phyloP scores from a whole-genome alignment of 2,888 invertebrate genomes.

The Anthoptus insignis region DNA sequence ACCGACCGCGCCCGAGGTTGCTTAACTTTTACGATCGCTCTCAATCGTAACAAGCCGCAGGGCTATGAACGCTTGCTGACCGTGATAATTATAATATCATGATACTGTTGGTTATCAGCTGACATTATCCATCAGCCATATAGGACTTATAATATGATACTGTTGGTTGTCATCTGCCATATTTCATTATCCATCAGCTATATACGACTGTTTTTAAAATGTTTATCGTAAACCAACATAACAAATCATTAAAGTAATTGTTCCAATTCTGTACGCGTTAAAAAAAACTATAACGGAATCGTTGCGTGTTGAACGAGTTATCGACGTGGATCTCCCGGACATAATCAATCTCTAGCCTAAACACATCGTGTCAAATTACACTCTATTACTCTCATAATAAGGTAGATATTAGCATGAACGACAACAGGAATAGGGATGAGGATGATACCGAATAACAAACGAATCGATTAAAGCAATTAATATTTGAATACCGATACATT shows the following conservation, averaged over 20 bases:
- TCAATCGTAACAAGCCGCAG: no score
- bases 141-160: no score
- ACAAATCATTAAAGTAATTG: constrained; percentile 44
- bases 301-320: constrained; percentile 75
- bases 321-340: constrained; percentile 79
- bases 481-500: constrained; percentile 47
- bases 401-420: constrained; percentile 45
- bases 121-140: no score
- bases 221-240: constrained; percentile 7
- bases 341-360: constrained; percentile 29
- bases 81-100: no score
- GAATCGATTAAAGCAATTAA: constrained; percentile 64
- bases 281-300: constrained; percentile 61
- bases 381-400: constrained; percentile 47
- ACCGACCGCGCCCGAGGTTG: no score
- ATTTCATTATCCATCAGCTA: no score
- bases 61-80: no score
- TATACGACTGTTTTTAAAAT: no score
- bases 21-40: no score
- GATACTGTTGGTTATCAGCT: no score
- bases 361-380: constrained; percentile 2
- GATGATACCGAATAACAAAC: constrained; percentile 66
- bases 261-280: constrained; percentile 50
- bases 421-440: constrained; percentile 47
- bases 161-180: no score